phyloP scores from a whole-genome alignment of 2,113 vertebrate genomes.

The Geococcyx californianus region DNA sequence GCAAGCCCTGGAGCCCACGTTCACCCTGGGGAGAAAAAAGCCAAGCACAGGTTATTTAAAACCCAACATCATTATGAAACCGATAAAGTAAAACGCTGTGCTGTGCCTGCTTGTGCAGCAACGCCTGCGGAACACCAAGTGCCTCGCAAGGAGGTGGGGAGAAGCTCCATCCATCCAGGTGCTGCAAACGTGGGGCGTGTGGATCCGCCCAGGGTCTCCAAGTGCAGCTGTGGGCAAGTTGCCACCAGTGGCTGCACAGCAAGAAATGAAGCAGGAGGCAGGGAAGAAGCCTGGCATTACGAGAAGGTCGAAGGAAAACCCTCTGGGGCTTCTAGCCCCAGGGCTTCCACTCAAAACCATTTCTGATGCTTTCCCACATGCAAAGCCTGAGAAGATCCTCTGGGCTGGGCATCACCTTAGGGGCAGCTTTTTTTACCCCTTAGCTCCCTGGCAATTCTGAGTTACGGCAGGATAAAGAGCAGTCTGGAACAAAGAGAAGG shows the following conservation, averaged over 20 bases:
- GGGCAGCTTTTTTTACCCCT: neutral
- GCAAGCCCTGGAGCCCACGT: conserved; percentile 72
- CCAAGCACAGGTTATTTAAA: neutral
- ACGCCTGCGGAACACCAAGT: neutral
- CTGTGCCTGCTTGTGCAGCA: neutral
- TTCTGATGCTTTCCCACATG: accelerated
- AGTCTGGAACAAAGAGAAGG: neutral
- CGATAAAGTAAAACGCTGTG: accelerated
- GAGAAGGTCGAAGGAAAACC: neutral
- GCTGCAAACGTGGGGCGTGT: accelerated
- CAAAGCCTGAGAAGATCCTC: neutral
- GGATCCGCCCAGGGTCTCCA: neutral
- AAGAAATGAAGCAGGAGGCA: accelerated
- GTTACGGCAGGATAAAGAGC: neutral
- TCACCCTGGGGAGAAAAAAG: conserved; percentile 75
- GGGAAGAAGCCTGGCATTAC: neutral
- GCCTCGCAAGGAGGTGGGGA: neutral
- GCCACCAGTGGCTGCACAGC: accelerated
- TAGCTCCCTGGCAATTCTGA: neutral
- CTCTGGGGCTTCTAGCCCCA: neutral
- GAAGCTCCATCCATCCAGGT: neutral
- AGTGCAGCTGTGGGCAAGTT: accelerated
- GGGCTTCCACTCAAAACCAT: accelerated
- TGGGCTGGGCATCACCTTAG: neutral
- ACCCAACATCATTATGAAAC: neutral